A percentile compares a stretch with the other conserved stretches of the same genome.
Evolutionary conservation across 2,888 invertebrate species (phyloP).

Genomic region (Neocrepidodera transversa): DNA sequence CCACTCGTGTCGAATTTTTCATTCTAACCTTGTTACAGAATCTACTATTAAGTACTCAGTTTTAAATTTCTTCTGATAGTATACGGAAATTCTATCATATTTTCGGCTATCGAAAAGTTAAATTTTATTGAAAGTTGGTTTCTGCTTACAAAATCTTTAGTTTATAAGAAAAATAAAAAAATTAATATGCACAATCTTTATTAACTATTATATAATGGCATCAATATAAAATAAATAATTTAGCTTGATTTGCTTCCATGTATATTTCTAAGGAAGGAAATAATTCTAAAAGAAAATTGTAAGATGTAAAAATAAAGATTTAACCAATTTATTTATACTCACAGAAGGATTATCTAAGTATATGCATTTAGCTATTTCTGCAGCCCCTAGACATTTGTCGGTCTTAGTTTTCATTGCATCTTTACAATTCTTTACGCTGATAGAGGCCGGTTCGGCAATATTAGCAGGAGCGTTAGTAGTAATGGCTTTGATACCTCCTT

Average conservation of each 20-base stretch:
- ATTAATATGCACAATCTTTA: too few species aligned
- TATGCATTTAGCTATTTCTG: constrained; percentile 63
- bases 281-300: constrained; percentile 34
- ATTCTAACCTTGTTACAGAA: too few species aligned
- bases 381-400: constrained; percentile 64
- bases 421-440: constrained; percentile 62
- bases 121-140: too few species aligned
- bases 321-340: constrained; percentile 24
- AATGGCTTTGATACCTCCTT: constrained; percentile 58
- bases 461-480: constrained; percentile 61
- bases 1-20: too few species aligned
- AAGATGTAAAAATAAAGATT: constrained; percentile 1
- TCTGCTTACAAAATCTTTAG: too few species aligned
- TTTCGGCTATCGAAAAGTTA: too few species aligned
- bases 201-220: constrained; percentile 8
- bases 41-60: too few species aligned
- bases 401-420: constrained; percentile 58
- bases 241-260: neutral
- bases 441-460: constrained; percentile 45
- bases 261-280: constrained; percentile 31
- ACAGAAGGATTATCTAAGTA: constrained; percentile 61
- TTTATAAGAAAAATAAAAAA: too few species aligned
- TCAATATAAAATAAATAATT: constrained; percentile 12
- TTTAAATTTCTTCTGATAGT: too few species aligned
- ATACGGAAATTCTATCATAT: too few species aligned